Percentiles rank a stretch among this genome's conserved stretches.
phyloP scores from a whole-genome alignment of 2,888 invertebrate genomes.

The Abrostola tripartita region DNA sequence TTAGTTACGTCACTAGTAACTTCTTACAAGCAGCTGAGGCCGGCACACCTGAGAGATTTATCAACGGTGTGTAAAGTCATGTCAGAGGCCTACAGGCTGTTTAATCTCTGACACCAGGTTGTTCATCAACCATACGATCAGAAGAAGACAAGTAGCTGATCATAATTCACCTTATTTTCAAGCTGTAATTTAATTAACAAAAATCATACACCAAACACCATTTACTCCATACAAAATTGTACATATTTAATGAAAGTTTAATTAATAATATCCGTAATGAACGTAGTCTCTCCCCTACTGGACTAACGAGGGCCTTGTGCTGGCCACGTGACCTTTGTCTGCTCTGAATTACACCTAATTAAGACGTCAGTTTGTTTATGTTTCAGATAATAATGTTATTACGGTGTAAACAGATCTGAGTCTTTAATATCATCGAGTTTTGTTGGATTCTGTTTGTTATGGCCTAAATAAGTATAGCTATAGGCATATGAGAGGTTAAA shows the following conservation, averaged over 20 bases:
- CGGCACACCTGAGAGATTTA: no score
- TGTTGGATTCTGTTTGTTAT: conserved; percentile 1
- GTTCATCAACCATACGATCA: no score
- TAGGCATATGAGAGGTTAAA: no score
- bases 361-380: conserved; percentile 53
- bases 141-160: no score
- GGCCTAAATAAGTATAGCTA: not conserved
- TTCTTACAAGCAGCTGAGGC: no score
- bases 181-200: no score
- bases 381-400: conserved; percentile 39
- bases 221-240: not conserved
- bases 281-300: conserved; percentile 21
- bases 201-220: not conserved
- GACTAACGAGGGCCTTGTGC: conserved; percentile 59
- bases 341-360: conserved; percentile 58
- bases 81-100: no score
- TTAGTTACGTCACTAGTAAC: no score
- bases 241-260: conserved; percentile 29
- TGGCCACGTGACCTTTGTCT: conserved; percentile 59
- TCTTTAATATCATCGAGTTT: conserved; percentile 29
- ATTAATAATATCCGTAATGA: conserved; percentile 39
- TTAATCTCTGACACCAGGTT: no score
- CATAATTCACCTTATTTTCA: no score
- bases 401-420: conserved; percentile 28
- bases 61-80: no score